Conservation (phyloP, 1,140 invertebrate genomes). For the Achatina immaculata region DNA sequence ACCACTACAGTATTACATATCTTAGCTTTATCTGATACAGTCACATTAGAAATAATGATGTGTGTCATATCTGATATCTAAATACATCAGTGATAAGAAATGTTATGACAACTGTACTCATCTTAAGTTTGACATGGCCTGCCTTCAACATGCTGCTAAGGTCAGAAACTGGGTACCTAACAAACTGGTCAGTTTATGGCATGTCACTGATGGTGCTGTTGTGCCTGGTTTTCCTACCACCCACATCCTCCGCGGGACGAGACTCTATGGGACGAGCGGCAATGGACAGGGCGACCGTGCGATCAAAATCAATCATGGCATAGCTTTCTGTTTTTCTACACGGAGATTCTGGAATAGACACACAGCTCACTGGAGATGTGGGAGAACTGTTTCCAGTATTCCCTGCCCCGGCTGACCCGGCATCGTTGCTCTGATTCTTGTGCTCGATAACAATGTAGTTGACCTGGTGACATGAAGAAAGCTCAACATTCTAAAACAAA, state of each 20-base stretch:
- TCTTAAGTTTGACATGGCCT: too few relatives aligned
- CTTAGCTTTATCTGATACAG: too few relatives aligned
- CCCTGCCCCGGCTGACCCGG: slow-evolving; percentile 11
- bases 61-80: too few relatives aligned
- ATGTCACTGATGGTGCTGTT: slow-evolving; percentile 67
- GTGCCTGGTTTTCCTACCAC: slow-evolving; percentile 71
- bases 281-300: slow-evolving; percentile 84
- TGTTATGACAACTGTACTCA: too few relatives aligned
- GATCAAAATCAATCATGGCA: slow-evolving; percentile 93
- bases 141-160: too few relatives aligned
- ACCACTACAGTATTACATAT: too few relatives aligned
- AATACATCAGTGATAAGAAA: too few relatives aligned
- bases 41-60: too few relatives aligned
- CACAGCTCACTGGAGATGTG: slow-evolving; percentile 73
- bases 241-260: slow-evolving; percentile 57
- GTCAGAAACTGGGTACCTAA: too few relatives aligned
- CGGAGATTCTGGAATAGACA: slow-evolving; percentile 57
- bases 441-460: slow-evolving; percentile 85
- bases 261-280: slow-evolving; percentile 63
- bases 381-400: slow-evolving; percentile 66
- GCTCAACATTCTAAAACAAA: slow-evolving; percentile 72
- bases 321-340: slow-evolving; percentile 79
- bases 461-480: slow-evolving; percentile 70
- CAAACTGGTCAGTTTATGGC: too few relatives aligned
- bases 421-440: slow-evolving; percentile 71